These are phyloP conservation scores for Podarcis cretensis DNA, from an alignment of 2,113 vertebrate genomes.

Conservation along the genomic window DNA sequence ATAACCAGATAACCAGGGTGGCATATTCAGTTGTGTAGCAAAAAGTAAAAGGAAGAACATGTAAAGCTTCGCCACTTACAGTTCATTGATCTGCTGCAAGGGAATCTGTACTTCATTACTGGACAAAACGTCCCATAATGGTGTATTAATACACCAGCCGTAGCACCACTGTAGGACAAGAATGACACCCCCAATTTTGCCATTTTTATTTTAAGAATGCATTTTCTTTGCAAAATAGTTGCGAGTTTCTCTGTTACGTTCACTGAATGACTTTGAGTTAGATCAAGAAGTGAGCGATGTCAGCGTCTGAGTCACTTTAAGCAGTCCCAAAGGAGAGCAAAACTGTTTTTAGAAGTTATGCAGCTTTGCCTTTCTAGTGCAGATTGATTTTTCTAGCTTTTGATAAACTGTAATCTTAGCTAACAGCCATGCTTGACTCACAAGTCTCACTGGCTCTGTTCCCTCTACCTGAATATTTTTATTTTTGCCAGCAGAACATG, in stretches of 20 bases:
- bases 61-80: background rate
- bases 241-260: constrained; percentile 1
- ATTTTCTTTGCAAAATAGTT: constrained; percentile 4
- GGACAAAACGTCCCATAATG: background rate
- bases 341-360: background rate
- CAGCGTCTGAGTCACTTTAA: background rate
- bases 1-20: background rate
- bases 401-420: constrained; percentile 22
- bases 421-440: constrained; percentile 13
- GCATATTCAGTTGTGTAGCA: background rate
- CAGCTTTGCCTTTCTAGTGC: background rate
- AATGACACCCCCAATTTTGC: background rate
- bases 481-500: background rate
- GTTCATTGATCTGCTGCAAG: background rate
- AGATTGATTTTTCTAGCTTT: background rate
- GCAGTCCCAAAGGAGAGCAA: constrained; percentile 1
- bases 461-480: background rate
- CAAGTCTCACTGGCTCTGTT: background rate
- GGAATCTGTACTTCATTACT: constrained; percentile 1
- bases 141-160: background rate
- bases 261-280: background rate
- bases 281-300: background rate
- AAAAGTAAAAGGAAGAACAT: background rate
- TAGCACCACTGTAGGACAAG: background rate
- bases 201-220: background rate